Conservation (phyloP, 2,113 vertebrate genomes). For the Vombatus ursinus region DNA sequence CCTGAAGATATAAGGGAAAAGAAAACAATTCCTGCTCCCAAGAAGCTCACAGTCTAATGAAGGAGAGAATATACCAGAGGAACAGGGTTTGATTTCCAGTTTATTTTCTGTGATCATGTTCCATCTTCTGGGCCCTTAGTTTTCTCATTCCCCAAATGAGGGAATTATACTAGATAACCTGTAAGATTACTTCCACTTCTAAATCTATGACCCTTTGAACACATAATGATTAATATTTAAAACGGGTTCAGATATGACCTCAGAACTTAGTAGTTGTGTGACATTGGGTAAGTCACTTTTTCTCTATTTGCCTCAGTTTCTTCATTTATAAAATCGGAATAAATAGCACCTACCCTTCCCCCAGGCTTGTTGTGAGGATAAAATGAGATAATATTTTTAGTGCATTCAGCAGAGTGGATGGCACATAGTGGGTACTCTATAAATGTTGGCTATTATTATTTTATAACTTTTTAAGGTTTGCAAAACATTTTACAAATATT, state of each 20-base stretch:
- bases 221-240: background rate
- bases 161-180: background rate
- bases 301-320: background rate
- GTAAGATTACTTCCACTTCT: background rate
- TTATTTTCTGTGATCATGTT: background rate
- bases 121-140: background rate
- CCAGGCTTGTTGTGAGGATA: background rate
- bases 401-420: background rate
- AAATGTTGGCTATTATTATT: background rate
- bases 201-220: background rate
- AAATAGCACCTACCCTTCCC: background rate
- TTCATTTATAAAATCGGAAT: background rate
- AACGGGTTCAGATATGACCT: background rate
- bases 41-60: background rate
- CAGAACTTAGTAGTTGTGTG: background rate
- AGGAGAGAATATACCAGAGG: background rate
- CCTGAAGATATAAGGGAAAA: background rate
- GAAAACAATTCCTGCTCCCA: background rate
- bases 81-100: background rate
- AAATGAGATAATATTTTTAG: background rate
- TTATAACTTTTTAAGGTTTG: background rate
- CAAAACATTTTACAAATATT: background rate
- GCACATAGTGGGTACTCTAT: background rate
- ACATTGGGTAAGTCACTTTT: background rate
- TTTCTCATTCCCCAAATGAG: background rate